Evolutionary conservation across 1,140 invertebrate species (phyloP).

Genomic region (Drosophila kikkawai): DNA sequence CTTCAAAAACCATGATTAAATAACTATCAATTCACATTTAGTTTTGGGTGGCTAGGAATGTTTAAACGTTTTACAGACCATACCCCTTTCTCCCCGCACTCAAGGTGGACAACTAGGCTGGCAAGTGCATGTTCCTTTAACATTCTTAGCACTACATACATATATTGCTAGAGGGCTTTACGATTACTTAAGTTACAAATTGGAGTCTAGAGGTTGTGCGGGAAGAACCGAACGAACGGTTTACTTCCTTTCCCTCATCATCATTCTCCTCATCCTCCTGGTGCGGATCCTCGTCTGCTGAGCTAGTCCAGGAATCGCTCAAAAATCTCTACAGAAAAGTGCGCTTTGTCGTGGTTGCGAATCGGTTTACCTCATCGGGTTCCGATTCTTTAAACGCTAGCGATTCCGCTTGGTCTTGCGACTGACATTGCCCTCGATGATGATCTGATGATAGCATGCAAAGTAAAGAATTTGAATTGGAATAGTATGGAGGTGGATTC

Average conservation of each 20-base stretch:
- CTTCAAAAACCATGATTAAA: conserved; percentile 10
- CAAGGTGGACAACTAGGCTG: conserved; percentile 33
- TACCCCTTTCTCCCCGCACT: background rate
- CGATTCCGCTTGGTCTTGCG: conserved; percentile 84
- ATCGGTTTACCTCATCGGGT: conserved; percentile 84
- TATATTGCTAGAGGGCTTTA: conserved; percentile 38
- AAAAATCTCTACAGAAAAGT: conserved; percentile 29
- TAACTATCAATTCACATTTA: conserved; percentile 36
- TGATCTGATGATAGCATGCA: conserved; percentile 72
- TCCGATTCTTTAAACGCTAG: conserved; percentile 85
- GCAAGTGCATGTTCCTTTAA: conserved; percentile 9
- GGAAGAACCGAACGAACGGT: conserved; percentile 25
- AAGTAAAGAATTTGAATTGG: conserved; percentile 37
- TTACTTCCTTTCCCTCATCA: conserved; percentile 1
- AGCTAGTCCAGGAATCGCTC: background rate
- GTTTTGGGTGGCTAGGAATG: conserved; percentile 5
- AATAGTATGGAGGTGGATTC: conserved; percentile 7
- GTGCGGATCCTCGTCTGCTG: conserved; percentile 8
- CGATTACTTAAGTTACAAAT: conserved; percentile 52
- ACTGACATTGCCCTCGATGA: conserved; percentile 84
- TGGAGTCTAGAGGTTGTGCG: conserved; percentile 39
- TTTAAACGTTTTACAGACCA: background rate
- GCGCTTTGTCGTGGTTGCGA: conserved; percentile 56
- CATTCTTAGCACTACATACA: conserved; percentile 28
- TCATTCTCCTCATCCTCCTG: background rate